A percentile compares a stretch with the other conserved stretches of the same genome.
Conservation (phyloP, 1,140 invertebrate genomes). For the Cyphomyrmex costatus region DNA sequence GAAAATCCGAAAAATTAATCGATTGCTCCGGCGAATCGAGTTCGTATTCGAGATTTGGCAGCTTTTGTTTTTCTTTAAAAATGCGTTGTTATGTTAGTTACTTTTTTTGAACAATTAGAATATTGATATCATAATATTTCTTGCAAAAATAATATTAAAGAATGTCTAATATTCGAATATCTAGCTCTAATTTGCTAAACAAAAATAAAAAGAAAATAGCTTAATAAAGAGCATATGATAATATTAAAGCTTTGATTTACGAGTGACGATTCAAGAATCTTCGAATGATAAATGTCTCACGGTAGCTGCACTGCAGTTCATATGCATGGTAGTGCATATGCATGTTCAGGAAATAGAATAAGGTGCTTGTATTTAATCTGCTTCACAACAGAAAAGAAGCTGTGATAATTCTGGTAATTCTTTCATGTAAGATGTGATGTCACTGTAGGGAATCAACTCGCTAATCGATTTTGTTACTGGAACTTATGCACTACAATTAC, state of each 20-base stretch:
- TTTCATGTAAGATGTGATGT: slow-evolving; percentile 51
- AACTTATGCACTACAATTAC: slow-evolving; percentile 30
- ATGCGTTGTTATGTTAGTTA: not conserved
- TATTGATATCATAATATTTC: too few species aligned
- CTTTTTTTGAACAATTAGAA: too few species aligned
- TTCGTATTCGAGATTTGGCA: too few species aligned
- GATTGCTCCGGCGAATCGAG: too few species aligned
- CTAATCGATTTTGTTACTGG: slow-evolving; percentile 52
- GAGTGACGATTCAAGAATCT: slow-evolving; percentile 2
- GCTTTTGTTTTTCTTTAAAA: too few species aligned
- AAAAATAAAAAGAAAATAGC: too few species aligned
- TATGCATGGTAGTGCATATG: slow-evolving; percentile 44
- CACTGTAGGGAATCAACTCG: slow-evolving; percentile 43
- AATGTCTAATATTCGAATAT: too few species aligned
- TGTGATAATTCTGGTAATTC: slow-evolving; percentile 70
- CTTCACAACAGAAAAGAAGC: slow-evolving; percentile 68
- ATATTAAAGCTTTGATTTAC: too few species aligned
- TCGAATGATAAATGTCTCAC: slow-evolving; percentile 15
- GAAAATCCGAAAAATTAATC: too few species aligned
- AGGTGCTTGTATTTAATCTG: slow-evolving; percentile 65
- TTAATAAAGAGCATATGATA: too few species aligned
- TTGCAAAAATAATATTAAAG: too few species aligned
- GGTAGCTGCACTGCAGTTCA: slow-evolving; percentile 36
- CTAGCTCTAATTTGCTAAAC: too few species aligned
- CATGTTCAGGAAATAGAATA: slow-evolving; percentile 49